A percentile compares a stretch with the other conserved stretches of the same genome.
Conservation (phyloP, 2,797 vertebrate species). For the Phalloptychus januarius region DNA sequence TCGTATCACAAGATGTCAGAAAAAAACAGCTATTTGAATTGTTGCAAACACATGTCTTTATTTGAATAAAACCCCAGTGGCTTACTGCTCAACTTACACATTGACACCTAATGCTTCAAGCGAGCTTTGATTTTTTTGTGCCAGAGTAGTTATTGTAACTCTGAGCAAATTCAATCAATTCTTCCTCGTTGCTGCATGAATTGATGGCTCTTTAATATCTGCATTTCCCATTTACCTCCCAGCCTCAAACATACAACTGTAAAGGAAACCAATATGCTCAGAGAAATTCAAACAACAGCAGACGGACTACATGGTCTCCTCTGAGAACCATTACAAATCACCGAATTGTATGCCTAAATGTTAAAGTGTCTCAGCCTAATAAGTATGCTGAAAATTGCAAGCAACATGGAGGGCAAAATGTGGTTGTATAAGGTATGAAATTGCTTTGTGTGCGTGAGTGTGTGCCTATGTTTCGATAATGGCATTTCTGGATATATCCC, state of each 20-base stretch:
- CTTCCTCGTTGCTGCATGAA: conserved; percentile 45
- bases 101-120: conserved; percentile 55
- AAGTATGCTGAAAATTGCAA: conserved; percentile 46
- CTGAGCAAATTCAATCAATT: conserved; percentile 64
- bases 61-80: conserved; percentile 56
- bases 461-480: conserved; percentile 61
- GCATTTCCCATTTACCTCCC: conserved; percentile 60
- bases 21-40: conserved; percentile 49
- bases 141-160: conserved; percentile 56
- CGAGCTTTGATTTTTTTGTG: conserved; percentile 52
- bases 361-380: conserved; percentile 54
- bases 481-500: conserved; percentile 81
- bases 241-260: conserved; percentile 43
- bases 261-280: conserved; percentile 39
- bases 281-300: conserved; percentile 29
- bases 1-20: conserved; percentile 41
- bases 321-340: conserved; percentile 61
- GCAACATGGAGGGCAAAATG: conserved; percentile 50
- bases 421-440: conserved; percentile 51
- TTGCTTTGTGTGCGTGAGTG: conserved; percentile 22
- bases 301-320: conserved; percentile 32
- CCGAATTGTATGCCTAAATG: conserved; percentile 61
- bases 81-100: conserved; percentile 29
- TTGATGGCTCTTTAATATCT: conserved; percentile 63
- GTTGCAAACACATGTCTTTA: conserved; percentile 40